Base-by-base conservation (phyloP, 2,888 invertebrate species). In the Meandrusa payeni region DNA sequence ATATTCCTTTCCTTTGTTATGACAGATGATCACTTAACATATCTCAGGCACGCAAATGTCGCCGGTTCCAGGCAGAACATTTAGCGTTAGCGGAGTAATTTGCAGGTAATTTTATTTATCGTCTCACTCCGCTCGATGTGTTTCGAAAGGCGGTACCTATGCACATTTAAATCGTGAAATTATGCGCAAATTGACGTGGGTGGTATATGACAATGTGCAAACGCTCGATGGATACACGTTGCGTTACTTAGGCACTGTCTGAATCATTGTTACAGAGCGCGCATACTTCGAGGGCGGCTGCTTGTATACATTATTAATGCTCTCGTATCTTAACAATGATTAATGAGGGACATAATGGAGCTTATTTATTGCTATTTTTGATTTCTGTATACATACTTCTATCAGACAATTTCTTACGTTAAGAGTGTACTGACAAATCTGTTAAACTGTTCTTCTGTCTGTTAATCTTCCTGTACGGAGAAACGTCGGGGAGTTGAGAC, bases 71-170 rank as follows among this genome's bases (percentile, higher is more conserved):
- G 75, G 75, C 71, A 55, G 56, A 60, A 61, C 61, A 42, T 64
- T 64, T 70, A 65, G 64, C 66, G 63, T 64, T 56, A 63, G 63
- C 68, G 57, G 66, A 76, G 80, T 83, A 83, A 86, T 86, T 85
- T 79, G 81, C 79, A 61, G 48, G n/a, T n/a, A n/a, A n/a, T 47
- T 73, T 81, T 79, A 80, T 82, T 86, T 86, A 85, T 79, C 68
- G 69, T 59, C 57, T 57, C 54, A 66, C 68, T 64, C 62, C 55
- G 60, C 62, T 61, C 69, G 73, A 74, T 75, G 69, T 77, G 74
- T 82, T 78, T 77, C 74, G 77, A 68, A 78, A 76, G 76, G 69
- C 64, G 69, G 67, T 70, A 70, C 66, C 68, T 63, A 72, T 76
- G 69, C 69, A 72, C 67, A 68, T 64, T 72, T 75, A 76, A 76